Conservation (phyloP, 2,888 invertebrate genomes). For the Acronicta psi region DNA sequence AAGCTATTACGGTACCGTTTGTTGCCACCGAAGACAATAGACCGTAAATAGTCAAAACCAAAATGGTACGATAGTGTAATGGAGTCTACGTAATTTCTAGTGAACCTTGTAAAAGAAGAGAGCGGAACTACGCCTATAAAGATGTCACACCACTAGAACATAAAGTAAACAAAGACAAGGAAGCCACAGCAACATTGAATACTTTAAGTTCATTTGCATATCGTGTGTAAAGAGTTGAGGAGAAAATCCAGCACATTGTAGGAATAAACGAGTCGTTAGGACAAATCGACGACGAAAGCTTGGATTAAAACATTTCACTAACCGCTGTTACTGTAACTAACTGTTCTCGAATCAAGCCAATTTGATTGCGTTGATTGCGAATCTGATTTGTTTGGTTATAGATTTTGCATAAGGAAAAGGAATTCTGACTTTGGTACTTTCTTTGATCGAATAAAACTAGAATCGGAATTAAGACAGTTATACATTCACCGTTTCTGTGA, state of each 20-base stretch:
- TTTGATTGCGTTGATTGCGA: slow-evolving; percentile 49
- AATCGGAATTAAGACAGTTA: neutral
- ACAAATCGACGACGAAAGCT: slow-evolving; percentile 64
- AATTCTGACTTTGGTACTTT: neutral
- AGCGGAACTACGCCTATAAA: slow-evolving; percentile 44
- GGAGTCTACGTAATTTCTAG: slow-evolving; percentile 11
- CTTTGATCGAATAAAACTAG: neutral
- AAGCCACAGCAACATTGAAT: slow-evolving; percentile 45
- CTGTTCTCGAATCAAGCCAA: slow-evolving; percentile 48
- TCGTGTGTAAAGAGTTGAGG: slow-evolving; percentile 55
- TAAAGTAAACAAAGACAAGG: slow-evolving; percentile 49
- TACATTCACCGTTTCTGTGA: neutral
- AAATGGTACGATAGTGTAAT: slow-evolving; percentile 7
- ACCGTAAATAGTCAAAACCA: slow-evolving; percentile 29
- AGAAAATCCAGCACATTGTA: slow-evolving; percentile 48
- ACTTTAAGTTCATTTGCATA: slow-evolving; percentile 70
- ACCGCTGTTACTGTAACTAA: slow-evolving; percentile 42
- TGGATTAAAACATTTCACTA: slow-evolving; percentile 64
- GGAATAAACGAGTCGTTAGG: slow-evolving; percentile 58
- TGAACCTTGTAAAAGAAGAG: slow-evolving; percentile 24
- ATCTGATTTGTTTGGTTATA: slow-evolving; percentile 46
- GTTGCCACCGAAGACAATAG: slow-evolving; percentile 24
- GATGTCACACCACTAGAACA: slow-evolving; percentile 44
- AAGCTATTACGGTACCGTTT: slow-evolving; percentile 1
- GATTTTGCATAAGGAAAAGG: slow-evolving; percentile 40